Evolutionary conservation across 2,888 invertebrate species (phyloP).

Genomic region (Stratiomys singularior): DNA sequence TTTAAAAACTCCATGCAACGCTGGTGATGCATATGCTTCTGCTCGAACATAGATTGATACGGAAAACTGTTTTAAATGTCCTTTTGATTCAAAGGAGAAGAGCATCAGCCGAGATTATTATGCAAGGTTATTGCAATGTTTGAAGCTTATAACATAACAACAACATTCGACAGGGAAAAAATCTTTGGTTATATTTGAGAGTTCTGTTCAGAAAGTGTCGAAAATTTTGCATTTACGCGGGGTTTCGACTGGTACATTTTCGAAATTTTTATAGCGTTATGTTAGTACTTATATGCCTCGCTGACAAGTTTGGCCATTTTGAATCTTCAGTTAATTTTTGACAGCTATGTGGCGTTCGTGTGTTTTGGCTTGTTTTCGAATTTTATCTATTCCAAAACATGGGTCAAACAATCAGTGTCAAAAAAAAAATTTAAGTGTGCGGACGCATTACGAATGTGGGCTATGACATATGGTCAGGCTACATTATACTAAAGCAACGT

Average conservation of each 20-base stretch:
- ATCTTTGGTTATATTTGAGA: too few relatives aligned
- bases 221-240: background rate
- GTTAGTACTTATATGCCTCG: background rate
- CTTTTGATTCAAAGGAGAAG: too few relatives aligned
- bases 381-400: background rate
- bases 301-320: background rate
- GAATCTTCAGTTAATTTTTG: slow-evolving; percentile 4
- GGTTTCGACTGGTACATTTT: background rate
- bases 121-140: too few relatives aligned
- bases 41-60: too few relatives aligned
- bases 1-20: too few relatives aligned
- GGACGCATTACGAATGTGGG: background rate
- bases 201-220: too few relatives aligned
- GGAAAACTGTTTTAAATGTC: too few relatives aligned
- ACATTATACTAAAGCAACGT: too few relatives aligned
- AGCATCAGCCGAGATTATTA: too few relatives aligned
- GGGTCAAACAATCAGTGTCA: background rate
- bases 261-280: background rate
- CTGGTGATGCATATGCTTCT: too few relatives aligned
- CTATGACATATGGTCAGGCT: background rate
- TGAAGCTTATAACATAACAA: too few relatives aligned
- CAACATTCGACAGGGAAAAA: too few relatives aligned
- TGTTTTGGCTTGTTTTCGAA: background rate
- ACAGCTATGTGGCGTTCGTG: background rate
- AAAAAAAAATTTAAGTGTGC: background rate